phyloP scores from a whole-genome alignment of 2,888 invertebrate species.

The Gibbula magus region DNA sequence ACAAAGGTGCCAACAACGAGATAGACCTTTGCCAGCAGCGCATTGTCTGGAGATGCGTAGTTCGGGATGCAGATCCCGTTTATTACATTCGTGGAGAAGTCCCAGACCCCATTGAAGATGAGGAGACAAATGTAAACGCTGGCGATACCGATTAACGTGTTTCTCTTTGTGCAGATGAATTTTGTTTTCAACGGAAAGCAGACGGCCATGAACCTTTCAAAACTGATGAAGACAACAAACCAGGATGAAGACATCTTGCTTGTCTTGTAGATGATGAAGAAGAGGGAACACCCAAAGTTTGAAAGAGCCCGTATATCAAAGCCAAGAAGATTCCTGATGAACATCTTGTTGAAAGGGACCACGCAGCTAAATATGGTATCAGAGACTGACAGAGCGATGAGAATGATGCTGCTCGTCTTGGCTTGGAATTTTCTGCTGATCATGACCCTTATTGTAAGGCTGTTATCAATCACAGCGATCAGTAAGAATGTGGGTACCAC shows the following conservation, averaged over 20 bases:
- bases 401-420: slow-evolving; percentile 45
- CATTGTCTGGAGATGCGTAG: slow-evolving; percentile 36
- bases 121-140: slow-evolving; percentile 41
- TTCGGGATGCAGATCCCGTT: slow-evolving; percentile 46
- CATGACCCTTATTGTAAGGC: slow-evolving; percentile 52
- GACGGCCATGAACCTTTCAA: slow-evolving; percentile 59
- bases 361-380: slow-evolving; percentile 49
- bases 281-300: slow-evolving; percentile 48
- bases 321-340: slow-evolving; percentile 44
- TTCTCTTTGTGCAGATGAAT: slow-evolving; percentile 45
- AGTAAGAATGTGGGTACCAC: slow-evolving; percentile 44
- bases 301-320: slow-evolving; percentile 49
- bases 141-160: slow-evolving; percentile 36
- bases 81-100: slow-evolving; percentile 46
- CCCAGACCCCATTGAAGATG: slow-evolving; percentile 49
- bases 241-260: slow-evolving; percentile 61
- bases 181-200: slow-evolving; percentile 53
- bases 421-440: slow-evolving; percentile 37
- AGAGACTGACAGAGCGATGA: slow-evolving; percentile 51
- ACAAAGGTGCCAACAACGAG: slow-evolving; percentile 27
- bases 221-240: slow-evolving; percentile 53
- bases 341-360: slow-evolving; percentile 54
- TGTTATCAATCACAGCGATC: slow-evolving; percentile 50
- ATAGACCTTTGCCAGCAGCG: slow-evolving; percentile 39
- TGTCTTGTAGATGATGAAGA: slow-evolving; percentile 50